phyloP scores from a whole-genome alignment of 2,113 vertebrate genomes.

The Lipophrys pholis region DNA sequence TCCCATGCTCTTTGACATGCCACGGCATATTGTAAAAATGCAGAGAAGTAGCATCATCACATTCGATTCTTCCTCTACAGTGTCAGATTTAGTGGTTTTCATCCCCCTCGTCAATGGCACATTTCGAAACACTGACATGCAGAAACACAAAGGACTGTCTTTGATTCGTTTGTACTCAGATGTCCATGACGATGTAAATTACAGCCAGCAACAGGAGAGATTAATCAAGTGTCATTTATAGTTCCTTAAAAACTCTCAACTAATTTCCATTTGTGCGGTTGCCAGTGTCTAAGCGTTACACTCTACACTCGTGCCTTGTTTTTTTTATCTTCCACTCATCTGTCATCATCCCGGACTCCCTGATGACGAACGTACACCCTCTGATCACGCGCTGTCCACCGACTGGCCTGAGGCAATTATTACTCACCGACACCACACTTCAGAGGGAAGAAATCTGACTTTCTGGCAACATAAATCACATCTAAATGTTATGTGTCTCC shows the following conservation, averaged over 20 bases:
- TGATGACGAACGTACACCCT: conserved; percentile 28
- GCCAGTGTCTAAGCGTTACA: conserved; percentile 7
- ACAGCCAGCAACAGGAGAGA: neutral
- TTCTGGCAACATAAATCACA: conserved; percentile 52
- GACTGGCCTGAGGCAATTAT: conserved; percentile 25
- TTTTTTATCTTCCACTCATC: neutral
- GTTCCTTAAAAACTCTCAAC: neutral
- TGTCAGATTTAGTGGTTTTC: conserved; percentile 12
- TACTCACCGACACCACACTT: conserved; percentile 45
- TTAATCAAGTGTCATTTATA: neutral
- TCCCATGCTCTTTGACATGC: conserved; percentile 83
- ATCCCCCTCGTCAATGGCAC: neutral
- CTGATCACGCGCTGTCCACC: conserved; percentile 41
- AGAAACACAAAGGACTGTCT: too few relatives aligned
- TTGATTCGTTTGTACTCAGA: neutral
- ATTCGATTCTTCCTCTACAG: conserved; percentile 40
- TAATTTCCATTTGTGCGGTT: conserved; percentile 23
- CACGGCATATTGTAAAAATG: conserved; percentile 54
- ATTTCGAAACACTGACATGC: too few relatives aligned
- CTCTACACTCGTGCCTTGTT: neutral
- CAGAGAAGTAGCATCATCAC: conserved; percentile 39
- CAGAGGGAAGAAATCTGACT: conserved; percentile 56
- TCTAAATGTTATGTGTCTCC: conserved; percentile 13
- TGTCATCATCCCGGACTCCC: conserved; percentile 12
- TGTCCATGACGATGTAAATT: conserved; percentile 7